A percentile compares a stretch with the other conserved stretches of the same genome.
Conservation (phyloP, 1,140 invertebrate species). For the Orius insidiosus region DNA sequence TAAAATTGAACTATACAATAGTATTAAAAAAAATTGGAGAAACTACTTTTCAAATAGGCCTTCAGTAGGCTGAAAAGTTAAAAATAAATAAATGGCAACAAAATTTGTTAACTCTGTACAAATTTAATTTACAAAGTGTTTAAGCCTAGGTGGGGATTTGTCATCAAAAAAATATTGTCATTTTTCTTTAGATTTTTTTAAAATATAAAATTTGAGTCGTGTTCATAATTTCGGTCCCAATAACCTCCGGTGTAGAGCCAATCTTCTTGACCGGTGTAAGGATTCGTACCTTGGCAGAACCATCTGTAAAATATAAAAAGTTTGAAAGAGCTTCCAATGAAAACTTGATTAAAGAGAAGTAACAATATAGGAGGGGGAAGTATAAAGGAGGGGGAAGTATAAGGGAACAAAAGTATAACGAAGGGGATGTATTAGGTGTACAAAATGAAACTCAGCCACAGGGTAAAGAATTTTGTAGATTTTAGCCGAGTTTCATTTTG, state of each 20-base stretch:
- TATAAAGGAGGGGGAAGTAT: too few species aligned
- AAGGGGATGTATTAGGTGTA: too few species aligned
- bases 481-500: too few species aligned
- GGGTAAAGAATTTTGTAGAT: too few species aligned
- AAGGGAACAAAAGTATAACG: too few species aligned
- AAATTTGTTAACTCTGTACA: slow-evolving; percentile 3
- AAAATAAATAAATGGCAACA: slow-evolving; percentile 3
- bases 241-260: slow-evolving; percentile 76
- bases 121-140: not conserved
- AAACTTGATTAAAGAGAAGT: not conserved
- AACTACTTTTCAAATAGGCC: slow-evolving; percentile 6
- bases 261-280: slow-evolving; percentile 65
- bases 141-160: not conserved
- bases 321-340: not conserved
- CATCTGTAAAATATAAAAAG: slow-evolving; percentile 57
- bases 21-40: not conserved
- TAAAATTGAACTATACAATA: slow-evolving; percentile 2
- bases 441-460: too few species aligned
- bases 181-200: slow-evolving; percentile 25
- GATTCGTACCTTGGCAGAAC: slow-evolving; percentile 61
- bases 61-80: slow-evolving; percentile 2
- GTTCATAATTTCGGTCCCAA: slow-evolving; percentile 65
- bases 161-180: not conserved
- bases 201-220: slow-evolving; percentile 46
- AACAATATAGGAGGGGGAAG: too few species aligned